Evolutionary conservation across 2,888 invertebrate species (phyloP), one percentile per base, ranked within the genome.

Genomic region (Arge pagana): DNA sequence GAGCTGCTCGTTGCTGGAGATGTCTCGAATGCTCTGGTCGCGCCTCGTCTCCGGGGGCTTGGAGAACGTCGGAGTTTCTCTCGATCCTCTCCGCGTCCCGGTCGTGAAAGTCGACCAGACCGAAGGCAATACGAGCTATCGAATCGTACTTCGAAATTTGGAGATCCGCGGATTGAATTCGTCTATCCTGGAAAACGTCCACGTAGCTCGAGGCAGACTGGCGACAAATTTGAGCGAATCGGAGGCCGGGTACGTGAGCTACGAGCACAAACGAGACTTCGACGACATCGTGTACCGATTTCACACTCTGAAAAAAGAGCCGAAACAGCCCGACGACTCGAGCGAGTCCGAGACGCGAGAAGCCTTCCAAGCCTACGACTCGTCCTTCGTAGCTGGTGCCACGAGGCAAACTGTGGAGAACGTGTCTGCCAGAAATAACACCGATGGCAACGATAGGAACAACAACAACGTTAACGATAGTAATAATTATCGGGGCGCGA

Each of bases 71-170:
- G 56, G 71, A 0, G 72, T 71, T 3, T 60, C 52, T 19, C 55
- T 76, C 21, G 75, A 76, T 40, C 75, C 75, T 2, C 52, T 76
- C 6, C 57, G 52, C n/a, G 67, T 76, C 0, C 75, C 75, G 0
- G 56, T 73, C n/a, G 62, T 76, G 15, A 76, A 74, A 48, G 69
- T 76, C 18, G 77, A 85, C 49, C 85, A 85, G 54, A 67, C 74
- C 1, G 71, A 75, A 50, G 72, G 70, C 3, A 62, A 72, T 50
- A 69, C 66, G 11, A 72, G 58, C 51, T 76, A 76, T 51, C 63
- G 72, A 8, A 68, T 74, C 19, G 64, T 74, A 3, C 57, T 76
- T 10, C 59, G 62, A 1, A 64, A 71, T 51, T 60, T 76, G 7
- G 67, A 72, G 54, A 65, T 76, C 35, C 36, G 18, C 0, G 76